phyloP scores from a whole-genome alignment of 2,113 vertebrate genomes.

The Cyphomyrus discorhynchus region DNA sequence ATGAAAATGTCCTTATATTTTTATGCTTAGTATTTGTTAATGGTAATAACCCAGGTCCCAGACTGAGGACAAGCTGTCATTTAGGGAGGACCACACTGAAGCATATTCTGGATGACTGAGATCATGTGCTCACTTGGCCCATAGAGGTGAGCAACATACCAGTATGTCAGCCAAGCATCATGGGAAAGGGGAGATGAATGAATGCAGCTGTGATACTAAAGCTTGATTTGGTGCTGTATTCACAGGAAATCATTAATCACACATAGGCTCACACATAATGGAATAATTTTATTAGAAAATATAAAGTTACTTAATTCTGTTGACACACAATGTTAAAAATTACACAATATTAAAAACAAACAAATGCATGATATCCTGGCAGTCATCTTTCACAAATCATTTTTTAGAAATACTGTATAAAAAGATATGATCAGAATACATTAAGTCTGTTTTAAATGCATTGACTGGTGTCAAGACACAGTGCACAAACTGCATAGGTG shows the following conservation, averaged over 20 bases:
- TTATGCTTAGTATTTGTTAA: neutral
- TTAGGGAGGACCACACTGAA: neutral
- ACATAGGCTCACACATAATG: neutral
- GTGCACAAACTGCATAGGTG: neutral
- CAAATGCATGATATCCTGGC: neutral
- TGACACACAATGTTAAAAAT: neutral
- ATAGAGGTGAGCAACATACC: neutral
- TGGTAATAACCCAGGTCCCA: neutral
- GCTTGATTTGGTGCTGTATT: neutral
- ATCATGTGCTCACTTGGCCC: neutral
- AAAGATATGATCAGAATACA: neutral
- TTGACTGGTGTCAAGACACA: neutral
- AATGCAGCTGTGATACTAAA: neutral
- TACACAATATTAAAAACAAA: neutral
- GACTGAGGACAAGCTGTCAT: neutral
- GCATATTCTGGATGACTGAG: neutral
- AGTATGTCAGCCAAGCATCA: neutral
- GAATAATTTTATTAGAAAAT: slow-evolving; percentile 11
- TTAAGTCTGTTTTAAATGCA: neutral
- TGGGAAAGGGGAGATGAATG: neutral
- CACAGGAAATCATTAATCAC: neutral
- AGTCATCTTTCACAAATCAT: neutral
- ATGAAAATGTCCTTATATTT: neutral
- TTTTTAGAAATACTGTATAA: neutral
- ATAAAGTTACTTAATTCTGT: slow-evolving; percentile 2